Percentiles rank a stretch among this genome's conserved stretches.
These are phyloP conservation scores for Pterocles orientalis DNA, from an alignment of 2,113 vertebrate species.

Conservation along the genomic window DNA sequence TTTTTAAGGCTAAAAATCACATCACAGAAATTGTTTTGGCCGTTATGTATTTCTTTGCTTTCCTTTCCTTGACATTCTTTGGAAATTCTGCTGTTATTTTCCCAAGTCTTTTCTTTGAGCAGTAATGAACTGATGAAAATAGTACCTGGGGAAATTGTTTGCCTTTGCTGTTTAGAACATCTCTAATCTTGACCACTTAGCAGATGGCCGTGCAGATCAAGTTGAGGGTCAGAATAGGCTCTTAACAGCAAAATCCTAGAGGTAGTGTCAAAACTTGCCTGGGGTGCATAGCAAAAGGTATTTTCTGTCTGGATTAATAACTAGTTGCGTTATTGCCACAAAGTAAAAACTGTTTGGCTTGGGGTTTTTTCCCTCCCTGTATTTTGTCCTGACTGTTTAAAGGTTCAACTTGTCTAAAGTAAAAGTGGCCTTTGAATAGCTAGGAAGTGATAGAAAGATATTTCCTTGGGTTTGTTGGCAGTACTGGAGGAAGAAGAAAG, in stretches of 20 bases:
- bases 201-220: background rate
- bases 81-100: background rate
- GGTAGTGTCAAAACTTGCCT: background rate
- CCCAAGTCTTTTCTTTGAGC: background rate
- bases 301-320: background rate
- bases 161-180: background rate
- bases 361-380: background rate
- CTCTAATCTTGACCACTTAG: background rate
- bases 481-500: background rate
- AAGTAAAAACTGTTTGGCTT: background rate
- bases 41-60: background rate
- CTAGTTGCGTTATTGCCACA: background rate
- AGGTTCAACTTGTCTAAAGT: background rate
- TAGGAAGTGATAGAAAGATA: background rate
- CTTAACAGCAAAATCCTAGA: background rate
- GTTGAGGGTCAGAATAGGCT: background rate
- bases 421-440: background rate
- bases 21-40: background rate
- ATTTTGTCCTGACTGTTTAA: background rate
- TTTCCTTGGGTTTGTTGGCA: background rate
- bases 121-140: background rate
- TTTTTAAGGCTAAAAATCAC: background rate
- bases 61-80: background rate
- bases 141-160: background rate
- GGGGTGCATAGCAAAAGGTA: background rate